Base-by-base conservation (phyloP, 2,888 invertebrate species). In the Rotaria magnacalcarata region DNA sequence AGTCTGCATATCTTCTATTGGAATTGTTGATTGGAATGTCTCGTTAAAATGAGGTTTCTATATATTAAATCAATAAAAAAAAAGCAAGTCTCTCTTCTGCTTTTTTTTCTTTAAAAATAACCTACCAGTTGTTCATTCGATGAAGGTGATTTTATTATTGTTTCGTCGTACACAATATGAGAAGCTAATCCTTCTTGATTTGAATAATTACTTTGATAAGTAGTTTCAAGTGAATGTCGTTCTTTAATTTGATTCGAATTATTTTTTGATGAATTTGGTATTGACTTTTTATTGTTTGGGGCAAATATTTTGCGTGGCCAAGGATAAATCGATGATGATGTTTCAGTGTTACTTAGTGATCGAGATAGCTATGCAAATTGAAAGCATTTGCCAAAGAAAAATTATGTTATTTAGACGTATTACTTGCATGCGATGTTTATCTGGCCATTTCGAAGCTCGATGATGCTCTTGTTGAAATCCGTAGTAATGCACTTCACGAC, bases 371-470 rank as follows among this genome's bases (percentile, higher is more conserved):
- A 47, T 8, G n/a, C 24, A 47, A 3, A 24, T 47, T 67, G 67
- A 34, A 34, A 34, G 27, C 11, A 67, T 67, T 67, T 27, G 27
- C 67, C 34, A 47, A n/a, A 80, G 16, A 47, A 80, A 24, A 47
- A 80, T 47, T 2, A 27, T 3, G 10, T 80, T 47, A 4, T 41
- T 74, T 74, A 24, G 11, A 11, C 0, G 14, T 47, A 43, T 47
- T 80, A 80, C 80, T 14, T 80, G 80, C 80, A 80, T 80, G 6
- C 47, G 47, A n/a, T 43, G 47, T 47, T 80, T 47, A 80, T 80
- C 80, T 2, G 80, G 80, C 80, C 80, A 80, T 47, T n/a, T 47
- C 14, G n/a, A 43, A 14, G 11, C 34, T 67, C 34, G 67, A 67
- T 27, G 24, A 19, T 14, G 67, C 34, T 24, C 24, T 24, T 19